Percentiles rank a stretch among this genome's conserved stretches.
phyloP scores from a whole-genome alignment of 2,888 invertebrate genomes.

The Lepidocyrtinus sp. region DNA sequence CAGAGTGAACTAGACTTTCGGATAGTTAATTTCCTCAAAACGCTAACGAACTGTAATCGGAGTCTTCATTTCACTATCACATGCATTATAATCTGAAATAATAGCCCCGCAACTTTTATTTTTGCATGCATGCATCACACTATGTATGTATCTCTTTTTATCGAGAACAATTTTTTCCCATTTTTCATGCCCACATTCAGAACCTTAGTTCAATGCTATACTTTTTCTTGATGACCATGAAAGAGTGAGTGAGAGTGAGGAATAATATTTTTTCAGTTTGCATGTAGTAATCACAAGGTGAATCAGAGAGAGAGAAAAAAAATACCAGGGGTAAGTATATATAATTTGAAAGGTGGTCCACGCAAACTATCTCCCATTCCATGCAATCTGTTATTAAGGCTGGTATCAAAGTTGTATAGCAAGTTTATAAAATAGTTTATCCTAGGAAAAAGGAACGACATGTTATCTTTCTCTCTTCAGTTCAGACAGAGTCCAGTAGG shows the following conservation, averaged over 20 bases:
- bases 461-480: too few species aligned
- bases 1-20: constrained; percentile 30
- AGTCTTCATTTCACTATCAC: constrained; percentile 42
- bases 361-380: constrained; percentile 61
- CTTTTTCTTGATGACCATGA: constrained; percentile 62
- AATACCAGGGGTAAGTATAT: too few species aligned
- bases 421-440: neutral
- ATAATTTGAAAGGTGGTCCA: constrained; percentile 62
- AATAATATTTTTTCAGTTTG: too few species aligned
- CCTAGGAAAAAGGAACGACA: too few species aligned
- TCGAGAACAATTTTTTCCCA: too few species aligned
- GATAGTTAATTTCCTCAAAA: constrained; percentile 56
- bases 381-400: too few species aligned
- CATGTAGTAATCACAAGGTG: constrained; percentile 63
- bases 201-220: too few species aligned
- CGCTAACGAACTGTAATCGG: constrained; percentile 59
- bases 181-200: constrained; percentile 60
- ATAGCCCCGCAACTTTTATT: constrained; percentile 27
- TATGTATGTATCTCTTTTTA: constrained; percentile 52
- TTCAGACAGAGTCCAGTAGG: too few species aligned
- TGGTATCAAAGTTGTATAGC: constrained; percentile 21
- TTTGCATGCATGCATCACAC: constrained; percentile 54
- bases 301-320: too few species aligned
- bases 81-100: constrained; percentile 14
- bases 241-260: too few species aligned